Percentiles rank a stretch among this genome's conserved stretches.
Evolutionary conservation across 2,888 invertebrate genomes (phyloP).

Genomic region (Scaptomyza parva): DNA sequence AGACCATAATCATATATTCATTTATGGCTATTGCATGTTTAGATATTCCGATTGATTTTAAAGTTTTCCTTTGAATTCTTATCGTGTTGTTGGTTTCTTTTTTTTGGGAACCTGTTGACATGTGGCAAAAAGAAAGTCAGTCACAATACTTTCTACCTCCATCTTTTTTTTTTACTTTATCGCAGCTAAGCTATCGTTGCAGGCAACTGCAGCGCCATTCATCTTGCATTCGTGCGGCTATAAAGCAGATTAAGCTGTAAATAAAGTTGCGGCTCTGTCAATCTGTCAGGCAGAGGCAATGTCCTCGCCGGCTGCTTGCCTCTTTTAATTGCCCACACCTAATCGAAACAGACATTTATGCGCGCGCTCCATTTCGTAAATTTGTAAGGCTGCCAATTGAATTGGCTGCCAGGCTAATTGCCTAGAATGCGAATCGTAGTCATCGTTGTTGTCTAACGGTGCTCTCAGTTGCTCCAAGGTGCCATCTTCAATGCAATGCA

Average conservation of each 20-base stretch:
- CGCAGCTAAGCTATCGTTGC: constrained; percentile 63
- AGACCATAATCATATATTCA: background rate
- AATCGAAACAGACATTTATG: constrained; percentile 78
- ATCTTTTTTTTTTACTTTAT: constrained; percentile 41
- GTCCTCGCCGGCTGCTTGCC: constrained; percentile 34
- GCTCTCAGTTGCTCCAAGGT: constrained; percentile 17
- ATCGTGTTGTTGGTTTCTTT: constrained; percentile 3
- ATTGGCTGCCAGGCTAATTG: constrained; percentile 63
- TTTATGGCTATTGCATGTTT: background rate
- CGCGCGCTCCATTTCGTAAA: constrained; percentile 74
- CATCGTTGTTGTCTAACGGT: constrained; percentile 57
- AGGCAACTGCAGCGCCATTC: constrained; percentile 65
- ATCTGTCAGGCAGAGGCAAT: constrained; percentile 51
- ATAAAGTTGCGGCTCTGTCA: constrained; percentile 69
- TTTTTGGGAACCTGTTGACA: constrained; percentile 41
- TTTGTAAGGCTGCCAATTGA: constrained; percentile 49
- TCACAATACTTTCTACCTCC: constrained; percentile 65
- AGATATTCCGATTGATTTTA: constrained; percentile 30
- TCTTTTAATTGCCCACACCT: constrained; percentile 73
- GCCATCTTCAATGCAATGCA: constrained; percentile 55
- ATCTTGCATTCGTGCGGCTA: constrained; percentile 59
- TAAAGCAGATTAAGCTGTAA: constrained; percentile 76
- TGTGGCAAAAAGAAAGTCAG: constrained; percentile 66
- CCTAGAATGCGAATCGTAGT: constrained; percentile 55
- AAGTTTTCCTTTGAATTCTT: constrained; percentile 37